Evolutionary conservation across 2,113 vertebrate genomes (phyloP).

Genomic region (Semicossyphus pulcher): DNA sequence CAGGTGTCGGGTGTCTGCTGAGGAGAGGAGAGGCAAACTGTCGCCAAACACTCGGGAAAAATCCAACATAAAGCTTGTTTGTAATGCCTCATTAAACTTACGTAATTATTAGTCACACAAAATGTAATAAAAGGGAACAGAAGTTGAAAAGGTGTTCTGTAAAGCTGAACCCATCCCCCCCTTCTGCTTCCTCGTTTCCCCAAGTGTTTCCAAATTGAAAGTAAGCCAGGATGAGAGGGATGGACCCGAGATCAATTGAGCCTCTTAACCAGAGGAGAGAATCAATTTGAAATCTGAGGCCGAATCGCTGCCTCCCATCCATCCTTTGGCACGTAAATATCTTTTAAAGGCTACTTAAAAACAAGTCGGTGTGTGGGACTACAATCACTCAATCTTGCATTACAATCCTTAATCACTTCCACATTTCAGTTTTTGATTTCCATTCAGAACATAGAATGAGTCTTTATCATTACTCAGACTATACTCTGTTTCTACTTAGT

Average conservation of each 20-base stretch:
- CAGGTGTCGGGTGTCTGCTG: constrained; percentile 57
- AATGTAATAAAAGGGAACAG: neutral
- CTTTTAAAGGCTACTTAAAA: constrained; percentile 6
- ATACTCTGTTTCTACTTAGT: neutral
- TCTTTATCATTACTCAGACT: neutral
- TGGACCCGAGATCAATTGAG: constrained; percentile 16
- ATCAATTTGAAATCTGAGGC: constrained; percentile 26
- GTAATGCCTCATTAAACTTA: neutral
- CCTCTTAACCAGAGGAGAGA: constrained; percentile 8
- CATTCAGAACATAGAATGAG: constrained; percentile 16
- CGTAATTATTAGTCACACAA: neutral
- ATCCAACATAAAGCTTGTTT: constrained; percentile 3
- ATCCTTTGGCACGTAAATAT: constrained; percentile 8
- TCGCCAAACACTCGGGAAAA: neutral
- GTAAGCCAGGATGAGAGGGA: neutral
- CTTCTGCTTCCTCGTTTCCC: neutral
- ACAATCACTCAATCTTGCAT: neutral
- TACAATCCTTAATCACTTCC: constrained; percentile 8
- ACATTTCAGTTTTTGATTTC: constrained; percentile 33
- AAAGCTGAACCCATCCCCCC: neutral
- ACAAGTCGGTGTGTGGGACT: neutral
- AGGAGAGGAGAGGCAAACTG: constrained; percentile 26
- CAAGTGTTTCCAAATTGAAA: neutral
- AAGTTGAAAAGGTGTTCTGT: constrained; percentile 1
- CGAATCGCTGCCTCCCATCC: neutral